Evolutionary conservation across 37 sponge, comb jelly and placozoan species (phyloP), one percentile per base, ranked within the genome.

Genomic region (Haliclona indistincta): DNA sequence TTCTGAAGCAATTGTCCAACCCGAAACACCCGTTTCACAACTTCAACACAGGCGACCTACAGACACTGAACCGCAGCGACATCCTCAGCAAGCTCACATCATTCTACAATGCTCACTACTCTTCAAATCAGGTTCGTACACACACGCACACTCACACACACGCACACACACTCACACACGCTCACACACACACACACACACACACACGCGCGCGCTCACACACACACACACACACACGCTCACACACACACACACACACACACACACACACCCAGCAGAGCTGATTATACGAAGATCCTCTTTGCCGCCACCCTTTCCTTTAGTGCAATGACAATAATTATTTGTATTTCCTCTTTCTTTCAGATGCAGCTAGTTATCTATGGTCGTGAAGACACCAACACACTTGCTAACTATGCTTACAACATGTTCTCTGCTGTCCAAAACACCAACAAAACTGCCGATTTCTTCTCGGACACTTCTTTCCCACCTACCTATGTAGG

Each of bases 301-400:
- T n/a, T 61, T 61, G 62, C 41, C 56, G 20, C 58, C 58, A 4
- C 10, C 56, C 56, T 22, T 55, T 35, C 55, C 39, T 33, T 56
- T 38, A 66, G 41, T 37, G 41, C 41, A 37, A 34, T 35, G 20
- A 28, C 13, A 17, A 66, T 35, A 66, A 35, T 37, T 66, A 20
- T 28, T 70, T 70, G 53, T 70, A 29, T 30, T 40, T 49, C 40
- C 47, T 71, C 17, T 43, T 66, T 60, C 23, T 35, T 45, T 35
- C 79, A 91, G 94, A 91, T 97, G 92, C 82, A 90, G 43, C 80
- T 93, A 15, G 97, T 78, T 10, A 62, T 97, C 10, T 88, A 87
- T 62, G 97, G 94, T 0, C 76, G 70, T 2, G 89, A 93, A 32
- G 43, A 75, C 41, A 19, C 88, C 20, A 63, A 71, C 37, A 74